These are phyloP conservation scores for Athene cunicularia DNA, from an alignment of 2,113 vertebrate genomes.

Conservation along the genomic window DNA sequence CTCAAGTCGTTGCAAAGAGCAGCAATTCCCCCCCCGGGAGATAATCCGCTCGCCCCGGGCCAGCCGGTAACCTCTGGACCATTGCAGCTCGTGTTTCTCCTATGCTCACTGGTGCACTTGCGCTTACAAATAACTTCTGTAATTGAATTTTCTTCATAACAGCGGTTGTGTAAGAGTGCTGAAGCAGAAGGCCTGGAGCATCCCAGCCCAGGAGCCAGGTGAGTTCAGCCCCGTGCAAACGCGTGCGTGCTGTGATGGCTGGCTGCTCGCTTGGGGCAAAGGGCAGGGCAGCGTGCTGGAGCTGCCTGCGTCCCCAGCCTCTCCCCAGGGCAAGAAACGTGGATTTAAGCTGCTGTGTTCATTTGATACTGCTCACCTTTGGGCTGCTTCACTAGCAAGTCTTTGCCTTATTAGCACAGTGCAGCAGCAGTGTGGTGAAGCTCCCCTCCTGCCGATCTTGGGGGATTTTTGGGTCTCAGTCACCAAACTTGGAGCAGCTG, in stretches of 20 bases:
- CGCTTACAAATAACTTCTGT: neutral
- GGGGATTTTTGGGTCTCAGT: neutral
- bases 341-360: neutral
- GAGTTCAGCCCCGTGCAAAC: neutral
- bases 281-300: neutral
- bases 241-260: neutral
- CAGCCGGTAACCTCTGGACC: neutral
- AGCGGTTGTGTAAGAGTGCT: neutral
- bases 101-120: neutral
- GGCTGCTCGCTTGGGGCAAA: fast-evolving
- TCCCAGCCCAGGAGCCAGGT: neutral
- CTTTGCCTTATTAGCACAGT: neutral
- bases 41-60: neutral
- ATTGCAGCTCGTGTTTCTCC: neutral
- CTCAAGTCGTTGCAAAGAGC: neutral
- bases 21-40: neutral
- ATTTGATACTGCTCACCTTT: neutral
- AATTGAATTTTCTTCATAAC: slow-evolving; percentile 37
- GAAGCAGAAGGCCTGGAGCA: neutral
- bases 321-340: neutral
- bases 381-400: neutral
- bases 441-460: no score
- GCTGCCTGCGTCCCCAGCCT: neutral
- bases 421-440: no score
- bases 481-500: fast-evolving